A percentile compares a stretch with the other conserved stretches of the same genome.
Conservation (phyloP, 2,888 invertebrate genomes). For the Standfussiana lucernea region DNA sequence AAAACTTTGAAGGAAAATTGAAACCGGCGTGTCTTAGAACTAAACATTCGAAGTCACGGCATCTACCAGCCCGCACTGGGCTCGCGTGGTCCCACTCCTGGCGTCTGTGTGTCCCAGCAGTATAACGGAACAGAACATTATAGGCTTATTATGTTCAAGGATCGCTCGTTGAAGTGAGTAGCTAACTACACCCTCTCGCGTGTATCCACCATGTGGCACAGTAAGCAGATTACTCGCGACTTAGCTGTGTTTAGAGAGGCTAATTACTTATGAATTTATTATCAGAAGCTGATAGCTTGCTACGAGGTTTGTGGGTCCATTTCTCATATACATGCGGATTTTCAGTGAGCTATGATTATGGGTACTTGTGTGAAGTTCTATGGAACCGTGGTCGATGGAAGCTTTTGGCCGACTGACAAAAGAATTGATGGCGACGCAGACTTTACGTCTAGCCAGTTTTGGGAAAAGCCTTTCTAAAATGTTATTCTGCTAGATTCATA, state of each 20-base stretch:
- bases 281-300: constrained; percentile 25
- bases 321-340: constrained; percentile 2
- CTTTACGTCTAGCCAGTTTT: constrained; percentile 34
- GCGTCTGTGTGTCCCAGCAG: background rate
- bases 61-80: background rate
- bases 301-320: constrained; percentile 22
- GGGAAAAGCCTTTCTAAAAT: background rate
- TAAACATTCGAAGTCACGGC: background rate
- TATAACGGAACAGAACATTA: background rate
- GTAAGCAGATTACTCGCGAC: constrained; percentile 22
- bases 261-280: constrained; percentile 51
- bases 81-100: background rate
- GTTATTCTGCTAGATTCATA: background rate
- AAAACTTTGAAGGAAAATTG: background rate
- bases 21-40: background rate
- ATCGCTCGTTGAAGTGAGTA: constrained; percentile 27
- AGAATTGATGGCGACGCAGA: constrained; percentile 23
- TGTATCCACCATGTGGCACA: background rate
- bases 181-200: background rate
- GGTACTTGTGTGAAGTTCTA: background rate
- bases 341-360: background rate
- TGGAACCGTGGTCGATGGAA: constrained; percentile 8
- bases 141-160: background rate
- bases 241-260: constrained; percentile 21
- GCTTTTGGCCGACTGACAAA: constrained; percentile 51